Evolutionary conservation across 2,888 invertebrate genomes (phyloP), one percentile per base, ranked within the genome.

Genomic region (Tupiocoris notatus): DNA sequence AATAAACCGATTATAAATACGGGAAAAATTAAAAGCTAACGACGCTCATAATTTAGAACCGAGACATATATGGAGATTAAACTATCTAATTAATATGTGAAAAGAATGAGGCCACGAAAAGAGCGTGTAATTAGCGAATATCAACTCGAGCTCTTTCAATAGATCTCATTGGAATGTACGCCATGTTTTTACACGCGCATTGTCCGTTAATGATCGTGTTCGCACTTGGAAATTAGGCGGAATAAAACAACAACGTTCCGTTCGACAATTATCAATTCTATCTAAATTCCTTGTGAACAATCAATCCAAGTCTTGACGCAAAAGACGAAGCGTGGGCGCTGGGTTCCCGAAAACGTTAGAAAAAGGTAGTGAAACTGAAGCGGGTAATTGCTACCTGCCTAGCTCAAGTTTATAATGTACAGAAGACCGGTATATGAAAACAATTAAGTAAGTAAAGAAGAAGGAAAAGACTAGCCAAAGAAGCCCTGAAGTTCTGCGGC

Each of bases 201-300:
- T 67, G 67, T 67, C 56, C 57, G 12, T 16, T 67, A 67, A 67
- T 67, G 56, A 67, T 56, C 67, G 57, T 67, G 67, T 67, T 67
- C 67, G 56, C 67, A 67, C 67, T 67, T 67, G 22, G 67, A 67
- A 67, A 67, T 67, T 56, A 66, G 66, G 21, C 21, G 21, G 67
- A 54, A 39, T 3, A 24, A 22, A 20, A n/a, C n/a, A n/a, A n/a
- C n/a, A n/a, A 25, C 17, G 39, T 39, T 25, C 17, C 65, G 39
- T 39, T 39, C 65, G 25, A 7, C 65, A 39, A 65, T 65, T 65
- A 65, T 25, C 12, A 65, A 17, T 39, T 65, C 39, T 24, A 65
- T 65, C 17, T 24, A 2, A 24, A n/a, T 25, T 17, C 12, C 64
- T 23, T 64, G 64, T 23, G 16, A 24, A 21, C 63, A 7, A 20